A percentile compares a stretch with the other conserved stretches of the same genome.
phyloP scores from a whole-genome alignment of 2,113 vertebrate species.

The Emydura subglobosa region DNA sequence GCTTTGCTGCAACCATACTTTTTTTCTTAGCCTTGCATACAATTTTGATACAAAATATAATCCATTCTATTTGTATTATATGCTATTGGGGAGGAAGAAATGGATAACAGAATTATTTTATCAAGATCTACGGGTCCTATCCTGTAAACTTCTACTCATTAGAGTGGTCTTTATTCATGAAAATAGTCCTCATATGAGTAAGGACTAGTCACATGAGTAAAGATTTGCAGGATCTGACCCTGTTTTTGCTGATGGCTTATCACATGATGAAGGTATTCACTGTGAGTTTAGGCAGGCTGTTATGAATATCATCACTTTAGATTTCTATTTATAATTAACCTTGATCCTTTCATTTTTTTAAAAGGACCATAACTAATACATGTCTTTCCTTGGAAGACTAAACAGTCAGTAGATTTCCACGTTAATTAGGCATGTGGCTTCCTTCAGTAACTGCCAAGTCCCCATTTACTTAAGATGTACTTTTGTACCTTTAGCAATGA shows the following conservation, averaged over 20 bases:
- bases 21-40: neutral
- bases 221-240: neutral
- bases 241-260: neutral
- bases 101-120: neutral
- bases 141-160: neutral
- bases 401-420: slow-evolving; percentile 57
- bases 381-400: neutral
- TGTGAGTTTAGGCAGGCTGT: slow-evolving; percentile 27
- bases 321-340: slow-evolving; percentile 49
- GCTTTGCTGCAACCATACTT: neutral
- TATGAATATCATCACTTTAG: slow-evolving; percentile 18
- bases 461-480: neutral
- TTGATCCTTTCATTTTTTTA: neutral
- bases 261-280: slow-evolving; percentile 40
- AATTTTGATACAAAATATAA: neutral
- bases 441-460: slow-evolving; percentile 26
- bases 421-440: slow-evolving; percentile 43
- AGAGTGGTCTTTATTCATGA: neutral
- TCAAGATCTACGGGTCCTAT: neutral
- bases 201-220: neutral
- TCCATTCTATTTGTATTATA: neutral
- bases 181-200: neutral
- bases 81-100: neutral
- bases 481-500: slow-evolving; percentile 41
- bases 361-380: neutral